These are phyloP conservation scores for Acanthurus lineatus DNA, from an alignment of 2,797 vertebrate species.

Conservation along the genomic window DNA sequence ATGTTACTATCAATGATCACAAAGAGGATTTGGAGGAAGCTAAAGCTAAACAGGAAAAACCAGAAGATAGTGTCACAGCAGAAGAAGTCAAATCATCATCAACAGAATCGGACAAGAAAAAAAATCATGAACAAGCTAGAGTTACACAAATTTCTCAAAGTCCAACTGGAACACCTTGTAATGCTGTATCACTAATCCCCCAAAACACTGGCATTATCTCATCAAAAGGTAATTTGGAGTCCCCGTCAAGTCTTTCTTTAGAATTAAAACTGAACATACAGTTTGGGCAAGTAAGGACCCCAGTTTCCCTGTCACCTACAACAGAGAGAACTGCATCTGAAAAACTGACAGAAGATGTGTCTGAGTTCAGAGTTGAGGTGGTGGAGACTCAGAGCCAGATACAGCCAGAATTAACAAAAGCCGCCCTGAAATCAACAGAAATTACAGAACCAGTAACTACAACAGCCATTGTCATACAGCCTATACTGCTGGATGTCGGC, in stretches of 20 bases:
- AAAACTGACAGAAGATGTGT: constrained; percentile 8
- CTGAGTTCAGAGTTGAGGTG: constrained; percentile 41
- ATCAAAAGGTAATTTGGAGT: constrained; percentile 54
- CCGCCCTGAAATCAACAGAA: constrained; percentile 40
- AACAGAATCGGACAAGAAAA: constrained; percentile 21
- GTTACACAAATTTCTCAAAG: constrained; percentile 24
- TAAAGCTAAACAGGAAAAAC: constrained; percentile 33
- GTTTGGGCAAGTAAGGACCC: constrained; percentile 56
- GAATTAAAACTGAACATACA: constrained; percentile 75
- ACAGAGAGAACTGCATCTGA: constrained; percentile 19
- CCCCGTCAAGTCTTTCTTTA: constrained; percentile 69
- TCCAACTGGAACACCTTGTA: constrained; percentile 18
- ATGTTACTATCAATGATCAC: background rate
- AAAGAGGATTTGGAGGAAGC: constrained; percentile 42
- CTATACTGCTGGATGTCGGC: constrained; percentile 19
- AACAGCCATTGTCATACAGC: background rate
- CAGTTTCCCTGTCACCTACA: background rate
- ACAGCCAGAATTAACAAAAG: constrained; percentile 33
- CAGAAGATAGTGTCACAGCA: constrained; percentile 18
- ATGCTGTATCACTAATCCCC: constrained; percentile 36
- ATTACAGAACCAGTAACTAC: constrained; percentile 21
- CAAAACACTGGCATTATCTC: constrained; percentile 64
- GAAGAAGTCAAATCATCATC: constrained; percentile 39
- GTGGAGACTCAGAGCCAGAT: constrained; percentile 42
- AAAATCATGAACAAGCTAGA: constrained; percentile 37